A percentile compares a stretch with the other conserved stretches of the same genome.
phyloP scores from a whole-genome alignment of 23 tunicate genomes.

The Styela plicata region DNA sequence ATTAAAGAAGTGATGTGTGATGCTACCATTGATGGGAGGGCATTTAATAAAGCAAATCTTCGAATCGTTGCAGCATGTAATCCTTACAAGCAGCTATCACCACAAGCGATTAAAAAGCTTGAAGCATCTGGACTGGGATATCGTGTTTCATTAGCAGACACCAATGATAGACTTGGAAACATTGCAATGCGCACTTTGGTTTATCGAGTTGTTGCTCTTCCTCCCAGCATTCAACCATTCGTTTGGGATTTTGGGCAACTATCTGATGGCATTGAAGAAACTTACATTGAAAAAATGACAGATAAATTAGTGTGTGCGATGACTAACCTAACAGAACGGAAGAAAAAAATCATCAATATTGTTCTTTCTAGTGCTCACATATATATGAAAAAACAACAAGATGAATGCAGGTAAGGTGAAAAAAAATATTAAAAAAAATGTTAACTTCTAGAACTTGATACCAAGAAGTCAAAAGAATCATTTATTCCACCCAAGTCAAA shows the following conservation, averaged over 20 bases:
- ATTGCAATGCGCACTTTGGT: constrained; percentile 56
- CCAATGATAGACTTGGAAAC: constrained; percentile 21
- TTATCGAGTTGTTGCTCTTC: constrained; percentile 45
- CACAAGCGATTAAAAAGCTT: constrained; percentile 25
- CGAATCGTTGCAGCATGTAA: constrained; percentile 61
- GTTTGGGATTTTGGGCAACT: constrained; percentile 70
- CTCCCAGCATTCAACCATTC: constrained; percentile 63
- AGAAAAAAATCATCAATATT: not conserved
- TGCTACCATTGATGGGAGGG: constrained; percentile 33
- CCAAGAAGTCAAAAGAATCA: no score
- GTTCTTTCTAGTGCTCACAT: constrained; percentile 23
- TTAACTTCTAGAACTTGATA: no score
- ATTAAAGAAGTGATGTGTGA: constrained; percentile 69
- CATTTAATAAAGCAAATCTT: constrained; percentile 36
- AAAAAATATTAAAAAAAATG: no score
- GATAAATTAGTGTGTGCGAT: constrained; percentile 6
- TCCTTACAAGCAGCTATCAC: constrained; percentile 38
- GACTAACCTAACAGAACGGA: not conserved
- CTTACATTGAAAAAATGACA: constrained; percentile 46
- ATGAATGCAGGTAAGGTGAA: constrained; percentile 32
- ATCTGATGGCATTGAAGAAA: constrained; percentile 33
- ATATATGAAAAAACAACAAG: constrained; percentile 35
- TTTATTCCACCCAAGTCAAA: no score
- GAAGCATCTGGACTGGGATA: constrained; percentile 55
- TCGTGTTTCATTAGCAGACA: constrained; percentile 26